Percentiles rank a stretch among this genome's conserved stretches.
Conservation (phyloP, 2,797 vertebrate genomes). For the Malacoraja senta region DNA sequence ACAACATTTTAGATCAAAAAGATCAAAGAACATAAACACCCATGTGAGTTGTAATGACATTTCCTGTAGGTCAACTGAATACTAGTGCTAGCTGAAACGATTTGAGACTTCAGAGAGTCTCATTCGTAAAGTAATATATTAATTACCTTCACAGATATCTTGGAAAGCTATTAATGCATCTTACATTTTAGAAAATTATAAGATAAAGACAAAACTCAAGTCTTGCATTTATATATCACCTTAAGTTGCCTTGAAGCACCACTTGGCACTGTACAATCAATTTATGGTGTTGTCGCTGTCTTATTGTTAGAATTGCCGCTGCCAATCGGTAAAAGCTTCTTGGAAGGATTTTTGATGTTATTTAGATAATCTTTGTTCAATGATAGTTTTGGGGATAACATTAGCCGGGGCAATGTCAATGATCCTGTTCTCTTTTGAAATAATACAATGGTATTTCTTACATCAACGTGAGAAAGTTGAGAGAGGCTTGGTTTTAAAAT, state of each 20-base stretch:
- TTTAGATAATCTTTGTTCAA: not conserved
- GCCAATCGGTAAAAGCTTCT: not conserved
- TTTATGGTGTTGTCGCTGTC: not conserved
- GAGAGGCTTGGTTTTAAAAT: not conserved
- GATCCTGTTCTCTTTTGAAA: not conserved
- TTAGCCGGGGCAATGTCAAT: not conserved
- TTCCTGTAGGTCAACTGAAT: not conserved
- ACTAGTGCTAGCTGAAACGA: not conserved
- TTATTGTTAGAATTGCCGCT: not conserved
- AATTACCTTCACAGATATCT: not conserved
- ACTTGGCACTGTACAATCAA: not conserved
- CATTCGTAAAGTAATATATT: not conserved
- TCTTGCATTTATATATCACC: too few species aligned
- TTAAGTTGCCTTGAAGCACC: too few species aligned
- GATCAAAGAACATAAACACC: conserved; percentile 5
- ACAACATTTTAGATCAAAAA: not conserved
- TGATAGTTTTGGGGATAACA: not conserved
- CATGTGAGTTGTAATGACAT: conserved; percentile 16
- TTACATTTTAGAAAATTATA: not conserved
- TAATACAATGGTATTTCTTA: not conserved
- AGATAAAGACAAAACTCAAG: not conserved
- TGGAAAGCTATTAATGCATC: not conserved
- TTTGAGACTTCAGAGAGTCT: not conserved
- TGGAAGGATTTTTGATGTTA: not conserved
- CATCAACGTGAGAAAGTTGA: not conserved